Conservation (phyloP, 2,797 vertebrate species). For the Melopsittacus undulatus region DNA sequence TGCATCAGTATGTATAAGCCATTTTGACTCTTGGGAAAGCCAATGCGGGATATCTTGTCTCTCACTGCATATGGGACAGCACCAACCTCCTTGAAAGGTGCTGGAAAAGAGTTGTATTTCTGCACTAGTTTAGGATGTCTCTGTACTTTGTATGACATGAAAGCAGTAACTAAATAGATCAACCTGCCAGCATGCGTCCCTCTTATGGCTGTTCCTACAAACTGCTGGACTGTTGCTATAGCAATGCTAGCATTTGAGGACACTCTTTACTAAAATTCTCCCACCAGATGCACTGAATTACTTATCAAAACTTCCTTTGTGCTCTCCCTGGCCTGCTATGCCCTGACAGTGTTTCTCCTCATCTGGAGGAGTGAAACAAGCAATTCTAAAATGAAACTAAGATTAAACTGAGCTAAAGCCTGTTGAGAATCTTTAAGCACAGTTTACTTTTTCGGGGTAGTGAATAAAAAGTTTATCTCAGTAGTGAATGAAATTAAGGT, state of each 20-base stretch:
- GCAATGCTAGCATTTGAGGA: background rate
- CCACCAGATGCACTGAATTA: background rate
- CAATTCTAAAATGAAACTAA: rapidly evolving
- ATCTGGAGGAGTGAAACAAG: background rate
- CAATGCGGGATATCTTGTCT: rapidly evolving
- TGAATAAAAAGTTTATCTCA: background rate
- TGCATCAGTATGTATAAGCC: rapidly evolving
- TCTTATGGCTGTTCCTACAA: background rate
- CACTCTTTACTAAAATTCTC: background rate
- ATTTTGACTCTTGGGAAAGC: rapidly evolving
- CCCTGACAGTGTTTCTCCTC: background rate
- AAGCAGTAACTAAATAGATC: background rate
- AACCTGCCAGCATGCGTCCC: background rate
- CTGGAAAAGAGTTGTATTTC: background rate
- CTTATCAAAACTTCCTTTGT: background rate
- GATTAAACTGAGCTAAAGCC: background rate
- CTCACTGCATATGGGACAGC: rapidly evolving
- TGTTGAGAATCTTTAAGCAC: background rate
- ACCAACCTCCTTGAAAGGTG: background rate
- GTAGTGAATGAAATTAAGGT: background rate
- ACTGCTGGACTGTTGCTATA: background rate
- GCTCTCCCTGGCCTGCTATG: background rate
- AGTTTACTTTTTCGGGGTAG: background rate
- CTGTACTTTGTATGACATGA: background rate
- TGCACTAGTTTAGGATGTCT: background rate